These are phyloP conservation scores for Euura saliciscinereae DNA, from an alignment of 1,140 invertebrate genomes.

Conservation along the genomic window DNA sequence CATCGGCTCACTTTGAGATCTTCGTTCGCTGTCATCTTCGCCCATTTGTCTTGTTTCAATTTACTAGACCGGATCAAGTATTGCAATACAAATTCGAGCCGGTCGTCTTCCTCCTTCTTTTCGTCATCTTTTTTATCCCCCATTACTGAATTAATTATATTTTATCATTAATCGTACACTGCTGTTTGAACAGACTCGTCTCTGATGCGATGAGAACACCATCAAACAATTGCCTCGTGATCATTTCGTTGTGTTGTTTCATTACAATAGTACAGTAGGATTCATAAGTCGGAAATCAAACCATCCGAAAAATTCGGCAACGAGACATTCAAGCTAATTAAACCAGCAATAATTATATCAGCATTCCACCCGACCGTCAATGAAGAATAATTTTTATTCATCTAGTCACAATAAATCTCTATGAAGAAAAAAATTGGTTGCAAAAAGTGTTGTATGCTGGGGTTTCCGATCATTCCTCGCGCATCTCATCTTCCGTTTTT, in stretches of 20 bases:
- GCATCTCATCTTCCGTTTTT: neutral
- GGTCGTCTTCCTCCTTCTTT: slow-evolving; percentile 42
- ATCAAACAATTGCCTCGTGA: neutral
- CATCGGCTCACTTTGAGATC: slow-evolving; percentile 63
- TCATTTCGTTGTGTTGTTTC: neutral
- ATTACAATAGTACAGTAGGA: neutral
- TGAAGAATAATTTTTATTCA: no score
- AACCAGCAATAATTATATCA: no score
- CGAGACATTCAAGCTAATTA: no score
- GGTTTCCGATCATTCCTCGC: no score
- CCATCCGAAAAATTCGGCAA: neutral
- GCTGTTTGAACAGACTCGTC: neutral
- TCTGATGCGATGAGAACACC: neutral
- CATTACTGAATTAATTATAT: slow-evolving; percentile 24
- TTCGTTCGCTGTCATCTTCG: slow-evolving; percentile 73
- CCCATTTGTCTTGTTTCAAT: slow-evolving; percentile 78
- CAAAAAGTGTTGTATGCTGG: no score
- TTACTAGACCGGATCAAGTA: slow-evolving; percentile 45
- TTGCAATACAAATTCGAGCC: slow-evolving; percentile 46
- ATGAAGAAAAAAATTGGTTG: no score
- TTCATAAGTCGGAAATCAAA: neutral
- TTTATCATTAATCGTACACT: neutral
- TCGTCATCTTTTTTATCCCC: slow-evolving; percentile 38
- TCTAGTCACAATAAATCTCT: no score
- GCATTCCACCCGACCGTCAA: no score